These are phyloP conservation scores for Halichoerus grypus DNA, from an alignment of 2,113 vertebrate species.

Conservation along the genomic window DNA sequence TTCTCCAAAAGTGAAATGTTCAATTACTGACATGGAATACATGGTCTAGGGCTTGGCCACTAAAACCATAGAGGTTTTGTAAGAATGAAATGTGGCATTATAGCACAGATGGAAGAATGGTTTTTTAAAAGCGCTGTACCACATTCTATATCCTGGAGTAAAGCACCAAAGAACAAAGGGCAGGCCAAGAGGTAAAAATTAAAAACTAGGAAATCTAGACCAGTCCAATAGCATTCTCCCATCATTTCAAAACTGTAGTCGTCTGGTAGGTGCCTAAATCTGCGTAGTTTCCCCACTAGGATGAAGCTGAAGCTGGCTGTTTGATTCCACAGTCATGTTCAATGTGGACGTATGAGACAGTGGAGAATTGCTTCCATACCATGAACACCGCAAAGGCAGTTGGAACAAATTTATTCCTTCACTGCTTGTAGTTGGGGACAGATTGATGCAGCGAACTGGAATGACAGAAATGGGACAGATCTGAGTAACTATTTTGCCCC, in stretches of 20 bases:
- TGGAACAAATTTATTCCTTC: not conserved
- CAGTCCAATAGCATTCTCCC: not conserved
- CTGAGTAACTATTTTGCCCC: not conserved
- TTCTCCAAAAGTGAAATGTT: conserved; percentile 81
- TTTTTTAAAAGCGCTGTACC: conserved; percentile 64
- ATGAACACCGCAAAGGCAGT: not conserved
- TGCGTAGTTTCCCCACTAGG: not conserved
- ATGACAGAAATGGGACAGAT: not conserved
- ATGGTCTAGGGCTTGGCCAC: conserved; percentile 72
- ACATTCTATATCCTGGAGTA: not conserved
- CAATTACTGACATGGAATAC: conserved; percentile 82
- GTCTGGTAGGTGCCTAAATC: not conserved
- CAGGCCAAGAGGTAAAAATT: not conserved
- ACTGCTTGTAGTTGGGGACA: not conserved
- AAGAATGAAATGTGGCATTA: conserved; percentile 77
- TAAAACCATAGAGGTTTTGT: conserved; percentile 82
- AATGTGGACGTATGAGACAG: fast-evolving
- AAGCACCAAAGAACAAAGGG: not conserved
- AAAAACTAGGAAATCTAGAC: not conserved
- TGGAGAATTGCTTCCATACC: not conserved
- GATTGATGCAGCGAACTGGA: not conserved
- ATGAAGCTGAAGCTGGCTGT: not conserved
- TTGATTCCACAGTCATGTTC: not conserved
- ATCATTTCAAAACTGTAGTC: not conserved
- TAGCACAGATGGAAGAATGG: conserved; percentile 66